Base-by-base conservation (phyloP, 1,140 invertebrate species). In the Saccostrea echinata region DNA sequence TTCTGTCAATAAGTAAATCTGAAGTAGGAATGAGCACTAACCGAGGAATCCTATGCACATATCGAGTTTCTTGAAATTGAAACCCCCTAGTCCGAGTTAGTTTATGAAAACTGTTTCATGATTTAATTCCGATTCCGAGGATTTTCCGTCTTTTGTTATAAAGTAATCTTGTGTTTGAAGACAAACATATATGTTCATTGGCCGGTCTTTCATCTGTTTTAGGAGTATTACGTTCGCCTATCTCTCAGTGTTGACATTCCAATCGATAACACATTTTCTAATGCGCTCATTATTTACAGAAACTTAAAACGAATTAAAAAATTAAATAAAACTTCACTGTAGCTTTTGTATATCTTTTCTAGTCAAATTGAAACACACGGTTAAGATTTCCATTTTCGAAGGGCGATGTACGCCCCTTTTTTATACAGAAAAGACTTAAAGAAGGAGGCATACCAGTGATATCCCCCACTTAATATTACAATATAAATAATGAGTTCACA, bases 291-390 rank as follows among this genome's bases (percentile, higher is more conserved):
- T 76, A 76, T 76, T 76, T 76, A 76, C 68, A 76, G 68, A 76
- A 76, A 76, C 68, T 76, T 30, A 76, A 27, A 76, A 76, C 68
- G 68, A 76, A 76, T 76, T 76, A 76, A 76, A 76, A 76, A 76
- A 76, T 76, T 76, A 76, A 76, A 76, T 76, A 76, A 76, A 61
- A 61, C 24, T 30, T 16, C 68, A 30, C 68, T 76, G 68, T 76
- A 76, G 68, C 68, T 76, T 30, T 76, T 76, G 68, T 76, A 6
- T 12, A 33, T 4, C 68, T 16, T 30, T 76, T 76, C 30, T 76
- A 18, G 68, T 76, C 68, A 76, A 76, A 76, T 16, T 76, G 68
- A 76, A 76, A 76, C 68, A 76, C 68, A 33, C 68, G 68, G 68
- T 76, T 76, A 76, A 76, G 68, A 76, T 76, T 76, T 76, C 68